Evolutionary conservation across 92 coral and sea anemone genomes (phyloP), one percentile per base, ranked within the genome.

Genomic region (Epizoanthus ramosus): DNA sequence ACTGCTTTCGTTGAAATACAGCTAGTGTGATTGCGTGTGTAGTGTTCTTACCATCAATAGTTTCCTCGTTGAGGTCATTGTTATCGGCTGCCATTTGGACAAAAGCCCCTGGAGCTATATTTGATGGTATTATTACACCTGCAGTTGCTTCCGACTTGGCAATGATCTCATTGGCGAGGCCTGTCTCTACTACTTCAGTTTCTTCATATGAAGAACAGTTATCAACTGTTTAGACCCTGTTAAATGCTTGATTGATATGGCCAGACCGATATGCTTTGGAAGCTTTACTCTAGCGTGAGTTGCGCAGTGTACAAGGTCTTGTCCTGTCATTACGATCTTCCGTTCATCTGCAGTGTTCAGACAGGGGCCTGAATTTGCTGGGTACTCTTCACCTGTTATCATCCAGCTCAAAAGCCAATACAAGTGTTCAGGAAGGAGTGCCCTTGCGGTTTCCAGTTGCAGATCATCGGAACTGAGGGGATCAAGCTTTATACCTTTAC

Each of bases 51-150:
- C n/a, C n/a, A n/a, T n/a, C n/a, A n/a, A n/a, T n/a, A n/a, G 90
- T 82, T 43, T 86, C 85, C 53, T 85, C 90, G 54, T 86, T 86
- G 13, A 89, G 73, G 52, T 86, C 90, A 45, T 89, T 74, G 75
- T 89, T 85, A 59, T 82, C 90, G 64, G 84, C 89, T n/a, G 85
- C 90, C 81, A 89, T 81, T 65, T 89, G 92, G 19, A 85, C 68
- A 71, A 89, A 89, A n/a, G 67, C 79, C 58, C 86, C 80, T 57
- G 87, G 87, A 4, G 2, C 65, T 43, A 85, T 85, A 83, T 84
- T 88, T 45, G 86, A 31, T 63, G 88, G 91, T 19, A 88, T 80
- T 31, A 89, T 10, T 67, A 85, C 84, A 37, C 83, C 89, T 47
- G 53, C 53, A 80, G 53, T 80, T 69, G 13, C 57, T 9, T 67